Percentiles rank a stretch among this genome's conserved stretches.
These are phyloP conservation scores for Alloplasta piceator DNA, from an alignment of 2,888 invertebrate genomes.

Conservation along the genomic window DNA sequence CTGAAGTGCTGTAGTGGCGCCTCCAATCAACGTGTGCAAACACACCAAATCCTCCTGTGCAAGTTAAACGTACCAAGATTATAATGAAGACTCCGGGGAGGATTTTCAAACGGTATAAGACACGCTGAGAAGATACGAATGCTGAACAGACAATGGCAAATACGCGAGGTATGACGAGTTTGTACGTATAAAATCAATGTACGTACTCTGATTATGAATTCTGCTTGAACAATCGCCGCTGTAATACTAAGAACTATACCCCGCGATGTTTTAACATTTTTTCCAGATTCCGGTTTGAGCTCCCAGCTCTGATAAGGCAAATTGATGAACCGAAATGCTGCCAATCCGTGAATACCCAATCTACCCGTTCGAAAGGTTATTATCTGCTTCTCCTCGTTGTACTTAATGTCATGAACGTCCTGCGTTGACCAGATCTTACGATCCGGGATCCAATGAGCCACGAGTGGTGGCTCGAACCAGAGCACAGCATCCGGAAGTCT, in stretches of 20 bases:
- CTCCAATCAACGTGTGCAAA: conserved; percentile 82
- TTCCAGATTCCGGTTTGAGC: conserved; percentile 87
- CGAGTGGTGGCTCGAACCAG: conserved; percentile 92
- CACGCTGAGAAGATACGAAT: not conserved
- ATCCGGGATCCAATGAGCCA: conserved; percentile 89
- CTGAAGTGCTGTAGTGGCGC: conserved; percentile 86
- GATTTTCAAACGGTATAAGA: not conserved
- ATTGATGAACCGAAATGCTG: conserved; percentile 90
- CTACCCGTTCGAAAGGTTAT: conserved; percentile 91
- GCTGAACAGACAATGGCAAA: too few species aligned
- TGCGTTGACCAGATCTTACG: conserved; percentile 87
- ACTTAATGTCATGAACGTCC: conserved; percentile 91
- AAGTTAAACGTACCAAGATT: conserved; percentile 25
- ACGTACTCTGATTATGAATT: conserved; percentile 84
- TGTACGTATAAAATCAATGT: not conserved
- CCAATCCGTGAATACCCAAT: conserved; percentile 87
- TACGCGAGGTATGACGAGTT: too few species aligned
- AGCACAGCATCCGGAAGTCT: conserved; percentile 89
- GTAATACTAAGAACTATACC: conserved; percentile 84
- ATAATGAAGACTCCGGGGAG: conserved; percentile 11
- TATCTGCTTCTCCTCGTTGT: conserved; percentile 92
- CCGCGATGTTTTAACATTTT: conserved; percentile 77
- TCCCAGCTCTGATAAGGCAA: conserved; percentile 95
- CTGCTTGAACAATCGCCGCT: conserved; percentile 85
- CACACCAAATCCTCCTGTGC: conserved; percentile 82